Conservation (phyloP, 2,888 invertebrate species). For the Fissipunctia ypsillon region DNA sequence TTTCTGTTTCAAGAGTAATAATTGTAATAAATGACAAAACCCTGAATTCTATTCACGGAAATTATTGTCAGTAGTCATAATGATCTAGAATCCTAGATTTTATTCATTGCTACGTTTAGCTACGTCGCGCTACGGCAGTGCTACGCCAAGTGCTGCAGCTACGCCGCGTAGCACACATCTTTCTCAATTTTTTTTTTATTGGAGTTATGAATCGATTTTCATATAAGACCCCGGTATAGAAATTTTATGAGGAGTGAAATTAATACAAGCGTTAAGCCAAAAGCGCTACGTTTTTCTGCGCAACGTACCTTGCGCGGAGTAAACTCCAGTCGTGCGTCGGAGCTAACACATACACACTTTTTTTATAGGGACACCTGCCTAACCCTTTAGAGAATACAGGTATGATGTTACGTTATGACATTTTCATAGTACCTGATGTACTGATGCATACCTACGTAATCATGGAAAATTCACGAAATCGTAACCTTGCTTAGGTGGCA, state of each 20-base stretch:
- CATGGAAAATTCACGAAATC: too few species aligned
- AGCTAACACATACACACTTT: too few species aligned
- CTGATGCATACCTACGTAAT: too few species aligned
- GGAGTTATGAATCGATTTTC: too few species aligned
- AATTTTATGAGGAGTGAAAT: too few species aligned
- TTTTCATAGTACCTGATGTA: too few species aligned
- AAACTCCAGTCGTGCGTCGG: too few species aligned
- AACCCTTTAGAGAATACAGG: not conserved
- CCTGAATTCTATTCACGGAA: not conserved
- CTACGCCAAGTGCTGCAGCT: slow-evolving; percentile 4
- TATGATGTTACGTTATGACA: not conserved
- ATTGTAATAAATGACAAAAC: not conserved
- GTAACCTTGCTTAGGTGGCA: not conserved
- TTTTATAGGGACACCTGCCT: not conserved
- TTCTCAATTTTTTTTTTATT: not conserved
- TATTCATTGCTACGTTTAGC: not conserved
- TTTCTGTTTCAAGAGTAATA: not conserved
- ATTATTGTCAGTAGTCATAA: not conserved
- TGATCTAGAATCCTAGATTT: not conserved
- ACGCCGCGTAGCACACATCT: not conserved
- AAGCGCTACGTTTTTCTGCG: too few species aligned
- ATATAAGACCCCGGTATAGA: too few species aligned
- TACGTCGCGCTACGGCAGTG: not conserved
- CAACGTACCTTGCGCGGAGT: too few species aligned
- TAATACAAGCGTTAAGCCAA: too few species aligned